Percentiles rank a stretch among this genome's conserved stretches.
These are phyloP conservation scores for Sebastes itinus DNA, from an alignment of 2,797 vertebrate species.

Conservation along the genomic window DNA sequence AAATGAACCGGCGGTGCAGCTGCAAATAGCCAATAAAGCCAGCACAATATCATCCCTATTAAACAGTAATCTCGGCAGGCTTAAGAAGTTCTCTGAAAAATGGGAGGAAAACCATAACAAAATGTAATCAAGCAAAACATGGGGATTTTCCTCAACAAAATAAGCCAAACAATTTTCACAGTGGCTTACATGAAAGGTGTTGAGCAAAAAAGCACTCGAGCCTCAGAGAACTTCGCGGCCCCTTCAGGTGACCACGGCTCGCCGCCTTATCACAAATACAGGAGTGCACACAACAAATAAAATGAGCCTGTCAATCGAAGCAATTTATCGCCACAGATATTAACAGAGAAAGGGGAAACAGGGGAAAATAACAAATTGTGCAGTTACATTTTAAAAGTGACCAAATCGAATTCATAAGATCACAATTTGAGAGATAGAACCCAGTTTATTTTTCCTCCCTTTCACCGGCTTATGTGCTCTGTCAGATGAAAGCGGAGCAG, in stretches of 20 bases:
- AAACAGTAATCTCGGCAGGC: conserved; percentile 79
- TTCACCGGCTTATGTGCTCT: conserved; percentile 93
- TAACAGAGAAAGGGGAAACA: conserved; percentile 77
- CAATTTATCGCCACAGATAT: conserved; percentile 84
- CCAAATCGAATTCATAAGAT: conserved; percentile 97
- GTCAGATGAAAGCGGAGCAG: conserved; percentile 96
- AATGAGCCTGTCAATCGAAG: conserved; percentile 77
- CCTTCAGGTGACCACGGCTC: conserved; percentile 70
- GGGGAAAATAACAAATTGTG: conserved; percentile 83
- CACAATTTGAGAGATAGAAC: conserved; percentile 94
- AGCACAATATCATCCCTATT: conserved; percentile 83
- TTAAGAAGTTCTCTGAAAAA: conserved; percentile 78
- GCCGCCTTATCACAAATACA: conserved; percentile 80
- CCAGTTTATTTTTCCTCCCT: conserved; percentile 83
- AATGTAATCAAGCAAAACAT: conserved; percentile 81
- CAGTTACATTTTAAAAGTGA: conserved; percentile 88
- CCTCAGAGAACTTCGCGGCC: conserved; percentile 68
- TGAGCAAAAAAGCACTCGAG: conserved; percentile 51
- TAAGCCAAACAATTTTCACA: conserved; percentile 77
- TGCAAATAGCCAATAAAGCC: conserved; percentile 84
- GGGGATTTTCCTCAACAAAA: conserved; percentile 76
- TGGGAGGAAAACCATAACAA: conserved; percentile 80
- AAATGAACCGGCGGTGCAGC: conserved; percentile 79
- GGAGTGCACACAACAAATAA: conserved; percentile 62
- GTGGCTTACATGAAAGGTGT: conserved; percentile 75